Evolutionary conservation across 2,888 invertebrate genomes (phyloP).

Genomic region (Xestia c-nigrum): DNA sequence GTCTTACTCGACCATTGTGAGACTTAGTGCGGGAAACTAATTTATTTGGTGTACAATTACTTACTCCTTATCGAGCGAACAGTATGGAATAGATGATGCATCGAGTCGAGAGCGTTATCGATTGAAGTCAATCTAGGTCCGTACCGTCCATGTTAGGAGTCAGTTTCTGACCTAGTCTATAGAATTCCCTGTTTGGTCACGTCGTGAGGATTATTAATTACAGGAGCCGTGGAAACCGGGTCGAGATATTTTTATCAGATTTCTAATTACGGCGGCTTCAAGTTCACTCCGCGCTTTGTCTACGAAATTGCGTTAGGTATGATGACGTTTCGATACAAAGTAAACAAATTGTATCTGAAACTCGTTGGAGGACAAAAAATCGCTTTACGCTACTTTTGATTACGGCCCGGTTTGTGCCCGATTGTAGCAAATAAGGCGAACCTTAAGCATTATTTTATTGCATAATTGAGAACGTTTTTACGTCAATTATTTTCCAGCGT

Average conservation of each 20-base stretch:
- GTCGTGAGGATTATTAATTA: conserved; percentile 80
- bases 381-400: conserved; percentile 74
- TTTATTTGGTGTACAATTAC: conserved; percentile 68
- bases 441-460: conserved; percentile 82
- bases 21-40: conserved; percentile 56
- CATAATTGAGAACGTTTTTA: conserved; percentile 82
- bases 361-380: conserved; percentile 72
- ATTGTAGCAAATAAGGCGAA: conserved; percentile 77
- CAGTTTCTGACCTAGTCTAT: conserved; percentile 76
- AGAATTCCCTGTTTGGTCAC: conserved; percentile 81
- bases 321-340: conserved; percentile 73
- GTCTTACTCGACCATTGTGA: conserved; percentile 58
- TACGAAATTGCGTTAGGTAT: conserved; percentile 69
- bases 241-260: conserved; percentile 77
- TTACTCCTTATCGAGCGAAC: conserved; percentile 66
- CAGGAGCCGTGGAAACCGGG: conserved; percentile 78
- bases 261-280: conserved; percentile 74
- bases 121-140: conserved; percentile 75
- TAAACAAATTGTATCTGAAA: conserved; percentile 73
- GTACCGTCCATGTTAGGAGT: conserved; percentile 77
- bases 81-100: conserved; percentile 71
- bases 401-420: conserved; percentile 67
- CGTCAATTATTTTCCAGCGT: conserved; percentile 84
- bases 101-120: conserved; percentile 70
- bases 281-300: conserved; percentile 68